Evolutionary conservation across 2,113 vertebrate species (phyloP).

Genomic region (Lathamus discolor): DNA sequence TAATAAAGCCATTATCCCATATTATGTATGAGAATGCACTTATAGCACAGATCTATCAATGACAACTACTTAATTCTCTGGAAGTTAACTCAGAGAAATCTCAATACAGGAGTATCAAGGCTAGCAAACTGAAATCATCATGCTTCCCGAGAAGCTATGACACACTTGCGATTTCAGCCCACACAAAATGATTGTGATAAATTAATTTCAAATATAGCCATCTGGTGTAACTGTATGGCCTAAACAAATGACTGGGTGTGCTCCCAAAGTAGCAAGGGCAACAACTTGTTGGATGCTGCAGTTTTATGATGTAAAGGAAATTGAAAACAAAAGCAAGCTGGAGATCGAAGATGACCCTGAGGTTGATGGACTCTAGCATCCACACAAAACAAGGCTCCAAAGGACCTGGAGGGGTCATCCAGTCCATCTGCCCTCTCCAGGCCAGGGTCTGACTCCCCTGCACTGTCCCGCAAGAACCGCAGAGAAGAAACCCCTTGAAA

Average conservation of each 20-base stretch:
- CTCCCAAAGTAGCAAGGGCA: slow-evolving; percentile 10
- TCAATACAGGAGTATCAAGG: neutral
- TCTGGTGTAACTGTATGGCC: neutral
- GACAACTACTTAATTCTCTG: neutral
- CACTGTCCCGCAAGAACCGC: neutral
- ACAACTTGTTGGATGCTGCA: neutral
- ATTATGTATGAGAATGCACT: neutral
- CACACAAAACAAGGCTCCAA: neutral
- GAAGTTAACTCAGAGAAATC: neutral
- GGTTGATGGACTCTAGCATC: neutral
- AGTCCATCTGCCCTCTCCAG: slow-evolving; percentile 34
- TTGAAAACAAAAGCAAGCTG: slow-evolving; percentile 42
- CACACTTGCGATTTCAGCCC: neutral
- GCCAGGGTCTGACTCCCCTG: neutral
- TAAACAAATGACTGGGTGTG: neutral
- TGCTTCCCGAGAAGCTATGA: neutral
- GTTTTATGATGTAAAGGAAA: slow-evolving; percentile 32
- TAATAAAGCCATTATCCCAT: neutral
- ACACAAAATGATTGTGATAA: neutral
- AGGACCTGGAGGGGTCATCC: neutral
- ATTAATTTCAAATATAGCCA: slow-evolving; percentile 2
- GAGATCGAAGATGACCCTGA: slow-evolving; percentile 48
- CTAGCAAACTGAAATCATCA: neutral
- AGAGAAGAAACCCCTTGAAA: neutral
- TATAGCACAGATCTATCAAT: neutral